phyloP scores from a whole-genome alignment of 2,113 vertebrate species.

The Malurus cyaneus region DNA sequence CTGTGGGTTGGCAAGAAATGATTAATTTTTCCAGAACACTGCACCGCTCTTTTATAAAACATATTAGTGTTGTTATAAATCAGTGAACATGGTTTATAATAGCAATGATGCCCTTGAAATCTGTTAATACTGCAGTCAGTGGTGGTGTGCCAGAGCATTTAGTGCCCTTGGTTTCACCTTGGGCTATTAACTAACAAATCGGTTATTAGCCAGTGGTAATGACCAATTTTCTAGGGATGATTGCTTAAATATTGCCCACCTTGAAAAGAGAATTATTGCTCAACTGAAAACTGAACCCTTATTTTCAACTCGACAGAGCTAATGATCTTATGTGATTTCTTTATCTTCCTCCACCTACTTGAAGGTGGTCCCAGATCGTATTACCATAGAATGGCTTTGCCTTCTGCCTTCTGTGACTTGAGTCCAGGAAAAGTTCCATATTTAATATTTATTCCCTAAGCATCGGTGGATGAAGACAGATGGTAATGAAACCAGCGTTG shows the following conservation, averaged over 20 bases:
- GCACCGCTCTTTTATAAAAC: slow-evolving; percentile 69
- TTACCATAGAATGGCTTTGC: slow-evolving; percentile 31
- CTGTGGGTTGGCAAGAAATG: slow-evolving; percentile 50
- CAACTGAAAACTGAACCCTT: slow-evolving; percentile 74
- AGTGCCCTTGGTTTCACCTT: slow-evolving; percentile 80
- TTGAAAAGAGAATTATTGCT: slow-evolving; percentile 82
- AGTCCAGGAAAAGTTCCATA: slow-evolving; percentile 73
- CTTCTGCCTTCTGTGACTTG: slow-evolving; percentile 60
- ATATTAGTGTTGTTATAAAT: slow-evolving; percentile 81
- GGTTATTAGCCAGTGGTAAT: slow-evolving; percentile 82
- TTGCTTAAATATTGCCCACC: slow-evolving; percentile 82
- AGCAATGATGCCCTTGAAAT: slow-evolving; percentile 78
- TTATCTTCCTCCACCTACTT: slow-evolving; percentile 15
- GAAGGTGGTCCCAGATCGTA: neutral
- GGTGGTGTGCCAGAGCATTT: slow-evolving; percentile 66
- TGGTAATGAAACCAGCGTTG: slow-evolving; percentile 79
- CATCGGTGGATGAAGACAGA: slow-evolving; percentile 77
- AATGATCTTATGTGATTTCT: slow-evolving; percentile 71
- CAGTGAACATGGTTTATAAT: slow-evolving; percentile 78
- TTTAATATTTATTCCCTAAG: slow-evolving; percentile 79
- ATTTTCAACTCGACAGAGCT: slow-evolving; percentile 79
- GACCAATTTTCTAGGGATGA: slow-evolving; percentile 82
- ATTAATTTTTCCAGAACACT: slow-evolving; percentile 74
- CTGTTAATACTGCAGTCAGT: slow-evolving; percentile 68
- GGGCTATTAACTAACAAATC: slow-evolving; percentile 81